Base-by-base conservation (phyloP, 2,113 vertebrate genomes). In the Anarrhichthys ocellatus region DNA sequence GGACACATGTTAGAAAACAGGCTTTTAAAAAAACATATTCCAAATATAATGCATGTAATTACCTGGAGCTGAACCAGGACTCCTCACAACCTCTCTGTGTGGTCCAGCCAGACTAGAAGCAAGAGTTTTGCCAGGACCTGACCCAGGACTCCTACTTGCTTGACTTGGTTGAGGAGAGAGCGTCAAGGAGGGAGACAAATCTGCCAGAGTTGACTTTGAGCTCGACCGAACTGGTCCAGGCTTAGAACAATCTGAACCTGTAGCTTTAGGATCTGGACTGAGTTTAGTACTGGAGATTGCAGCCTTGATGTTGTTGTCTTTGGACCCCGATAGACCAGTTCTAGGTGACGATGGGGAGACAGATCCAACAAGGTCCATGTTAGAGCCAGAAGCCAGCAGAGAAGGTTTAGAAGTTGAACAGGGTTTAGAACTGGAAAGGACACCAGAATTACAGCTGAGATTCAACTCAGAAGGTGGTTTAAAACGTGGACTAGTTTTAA, bases 11-110 rank as follows among this genome's bases (percentile, higher is more conserved):
- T 32, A 36, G 14, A 38, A 58, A 50, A 66, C 40, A 34, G 15
- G 22, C 2, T 52, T 61, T 61, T 32, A n/a, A 64, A 9, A 34
- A 22, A 6, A 40, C 40, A 64, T 11, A n/a, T 38, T 15, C 17
- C 4, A 63, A 22, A 34, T 69, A 6, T 8, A n/a, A 17, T 38
- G 9, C 11, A 22, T 29, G 18, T 29, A 24, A n/a, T 87, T 86
- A 92, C 91, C 86, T 89, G 72, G 7, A 84, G n/a, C 32, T 70
- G 77, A 80, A 69, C 56, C 58, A 17, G 62, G 73, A 77, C 80
- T 88, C 48, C 8, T 84, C 36, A 22, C 66, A 17, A 42, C 20
- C 5, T 72, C 64, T 54, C 3, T 48, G 32, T 66, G 65, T 61
- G 64, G 44, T 72, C 24, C 67, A 54, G 22, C 2, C 5, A 6